phyloP scores from a whole-genome alignment of 2,113 vertebrate genomes.

The Meles meles region DNA sequence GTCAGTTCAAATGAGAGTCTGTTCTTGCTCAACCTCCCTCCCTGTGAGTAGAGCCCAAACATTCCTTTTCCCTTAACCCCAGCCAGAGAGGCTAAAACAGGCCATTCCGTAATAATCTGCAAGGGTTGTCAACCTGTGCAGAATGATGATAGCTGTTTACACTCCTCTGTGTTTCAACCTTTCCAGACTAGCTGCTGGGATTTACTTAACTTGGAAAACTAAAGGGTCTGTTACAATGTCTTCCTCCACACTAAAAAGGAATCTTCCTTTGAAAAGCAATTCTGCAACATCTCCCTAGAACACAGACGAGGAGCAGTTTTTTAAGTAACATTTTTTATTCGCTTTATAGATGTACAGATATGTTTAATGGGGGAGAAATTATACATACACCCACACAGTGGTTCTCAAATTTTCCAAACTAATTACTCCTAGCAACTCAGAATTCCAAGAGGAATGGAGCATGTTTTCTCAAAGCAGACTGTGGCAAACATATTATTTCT shows the following conservation, averaged over 20 bases:
- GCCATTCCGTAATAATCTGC: background rate
- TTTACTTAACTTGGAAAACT: background rate
- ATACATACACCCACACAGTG: background rate
- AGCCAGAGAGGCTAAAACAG: background rate
- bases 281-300: background rate
- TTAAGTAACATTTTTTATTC: background rate
- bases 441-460: background rate
- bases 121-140: background rate
- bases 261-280: background rate
- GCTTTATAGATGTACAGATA: background rate
- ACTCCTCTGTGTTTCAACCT: background rate
- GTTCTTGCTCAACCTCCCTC: background rate
- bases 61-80: background rate
- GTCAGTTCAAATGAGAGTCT: background rate
- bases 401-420: constrained; percentile 17
- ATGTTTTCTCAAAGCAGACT: background rate
- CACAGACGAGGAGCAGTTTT: background rate
- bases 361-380: background rate
- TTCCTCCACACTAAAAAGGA: background rate
- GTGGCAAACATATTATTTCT: background rate
- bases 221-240: background rate
- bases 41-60: background rate
- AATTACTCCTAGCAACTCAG: constrained; percentile 24
- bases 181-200: background rate
- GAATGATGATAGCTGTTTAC: background rate